Percentiles rank a stretch among this genome's conserved stretches.
phyloP scores from a whole-genome alignment of 2,888 invertebrate species.

The Cheilosia urbana region DNA sequence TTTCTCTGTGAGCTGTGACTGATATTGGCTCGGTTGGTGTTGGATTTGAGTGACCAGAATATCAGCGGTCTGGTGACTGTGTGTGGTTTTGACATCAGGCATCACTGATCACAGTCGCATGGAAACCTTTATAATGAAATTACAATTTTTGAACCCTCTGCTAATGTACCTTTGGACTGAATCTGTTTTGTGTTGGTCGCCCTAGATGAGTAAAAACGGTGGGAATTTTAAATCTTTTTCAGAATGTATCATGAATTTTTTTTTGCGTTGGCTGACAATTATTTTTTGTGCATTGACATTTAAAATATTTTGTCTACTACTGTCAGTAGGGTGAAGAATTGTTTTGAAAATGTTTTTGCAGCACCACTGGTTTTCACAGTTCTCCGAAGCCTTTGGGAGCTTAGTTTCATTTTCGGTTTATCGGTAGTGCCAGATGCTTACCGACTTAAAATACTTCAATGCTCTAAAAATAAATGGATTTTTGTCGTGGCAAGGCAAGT shows the following conservation, averaged over 20 bases:
- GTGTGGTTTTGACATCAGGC: conserved; percentile 49
- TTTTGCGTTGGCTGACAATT: no score
- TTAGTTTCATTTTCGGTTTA: no score
- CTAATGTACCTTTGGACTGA: not conserved
- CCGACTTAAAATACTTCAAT: no score
- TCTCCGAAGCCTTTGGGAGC: no score
- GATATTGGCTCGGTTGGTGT: conserved; percentile 21
- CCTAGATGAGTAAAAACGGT: conserved; percentile 41
- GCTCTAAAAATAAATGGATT: no score
- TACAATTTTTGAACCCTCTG: conserved; percentile 42
- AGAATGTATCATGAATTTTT: conserved; percentile 25
- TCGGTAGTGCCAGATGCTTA: no score
- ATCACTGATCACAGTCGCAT: not conserved
- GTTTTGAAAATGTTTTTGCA: no score
- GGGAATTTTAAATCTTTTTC: conserved; percentile 60
- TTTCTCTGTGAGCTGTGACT: not conserved
- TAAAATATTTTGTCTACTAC: no score
- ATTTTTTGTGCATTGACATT: no score
- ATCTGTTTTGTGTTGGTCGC: not conserved
- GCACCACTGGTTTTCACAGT: no score
- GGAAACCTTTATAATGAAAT: conserved; percentile 35
- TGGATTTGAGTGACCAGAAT: conserved; percentile 67
- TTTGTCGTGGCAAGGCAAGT: no score
- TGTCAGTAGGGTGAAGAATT: no score
- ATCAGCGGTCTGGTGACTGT: not conserved